Percentiles rank a stretch among this genome's conserved stretches.
phyloP scores from a whole-genome alignment of 1,140 invertebrate species.

The Zophobas atratus region DNA sequence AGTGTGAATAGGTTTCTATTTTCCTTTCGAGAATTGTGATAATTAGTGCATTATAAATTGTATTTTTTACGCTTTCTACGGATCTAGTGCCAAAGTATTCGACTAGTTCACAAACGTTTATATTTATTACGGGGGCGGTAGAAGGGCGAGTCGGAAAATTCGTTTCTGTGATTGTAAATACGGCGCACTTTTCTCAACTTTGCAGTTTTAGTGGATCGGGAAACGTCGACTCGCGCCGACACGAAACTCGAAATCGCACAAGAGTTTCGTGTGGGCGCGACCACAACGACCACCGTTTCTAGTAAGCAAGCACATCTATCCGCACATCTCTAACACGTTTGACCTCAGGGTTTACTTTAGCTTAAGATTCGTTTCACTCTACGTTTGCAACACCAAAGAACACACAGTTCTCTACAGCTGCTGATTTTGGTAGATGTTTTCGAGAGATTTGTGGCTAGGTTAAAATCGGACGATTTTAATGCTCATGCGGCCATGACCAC shows the following conservation, averaged over 20 bases:
- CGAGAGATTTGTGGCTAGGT: background rate
- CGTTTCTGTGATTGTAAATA: slow-evolving; percentile 16
- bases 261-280: no score
- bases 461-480: background rate
- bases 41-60: slow-evolving; percentile 47
- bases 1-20: slow-evolving; percentile 45
- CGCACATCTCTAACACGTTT: slow-evolving; percentile 13
- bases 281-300: background rate
- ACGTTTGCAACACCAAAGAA: background rate
- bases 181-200: background rate
- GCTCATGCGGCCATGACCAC: no score
- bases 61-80: slow-evolving; percentile 47
- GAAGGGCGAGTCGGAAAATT: background rate
- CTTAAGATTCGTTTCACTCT: background rate
- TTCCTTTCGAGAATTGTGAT: slow-evolving; percentile 40
- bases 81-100: slow-evolving; percentile 45
- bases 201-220: background rate
- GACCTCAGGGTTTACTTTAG: slow-evolving; percentile 18
- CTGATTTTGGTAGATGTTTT: background rate
- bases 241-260: no score
- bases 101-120: slow-evolving; percentile 12
- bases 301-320: slow-evolving; percentile 8
- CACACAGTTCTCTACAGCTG: background rate
- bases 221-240: no score
- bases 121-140: background rate